A percentile compares a stretch with the other conserved stretches of the same genome.
Evolutionary conservation across 2,797 vertebrate genomes (phyloP).

Genomic region (Anguilla pacifica): DNA sequence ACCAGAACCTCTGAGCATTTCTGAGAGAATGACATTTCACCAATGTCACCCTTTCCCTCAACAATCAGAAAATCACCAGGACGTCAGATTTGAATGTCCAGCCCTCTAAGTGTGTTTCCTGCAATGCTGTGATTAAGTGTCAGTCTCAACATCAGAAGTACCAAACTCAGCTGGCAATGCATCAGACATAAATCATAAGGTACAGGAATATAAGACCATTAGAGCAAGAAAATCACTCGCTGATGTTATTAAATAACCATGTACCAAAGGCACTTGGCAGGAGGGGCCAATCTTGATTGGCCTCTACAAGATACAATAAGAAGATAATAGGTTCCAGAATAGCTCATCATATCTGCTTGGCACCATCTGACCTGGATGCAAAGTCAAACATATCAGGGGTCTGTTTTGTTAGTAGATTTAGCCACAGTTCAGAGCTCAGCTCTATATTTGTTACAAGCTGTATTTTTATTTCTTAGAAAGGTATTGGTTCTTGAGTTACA

Average conservation of each 20-base stretch:
- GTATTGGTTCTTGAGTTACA: too few relatives aligned
- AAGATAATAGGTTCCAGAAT: not conserved
- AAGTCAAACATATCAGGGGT: not conserved
- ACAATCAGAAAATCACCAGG: too few relatives aligned
- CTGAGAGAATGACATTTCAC: too few relatives aligned
- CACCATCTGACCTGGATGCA: not conserved
- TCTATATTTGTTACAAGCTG: too few relatives aligned
- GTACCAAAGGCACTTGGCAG: not conserved
- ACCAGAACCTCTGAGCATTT: too few relatives aligned
- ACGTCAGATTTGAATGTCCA: not conserved
- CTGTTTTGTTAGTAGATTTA: not conserved
- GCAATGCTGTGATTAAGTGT: not conserved
- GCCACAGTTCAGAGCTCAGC: too few relatives aligned
- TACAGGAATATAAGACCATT: not conserved
- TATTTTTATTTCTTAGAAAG: too few relatives aligned
- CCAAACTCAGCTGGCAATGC: not conserved
- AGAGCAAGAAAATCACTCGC: not conserved
- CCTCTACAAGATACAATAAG: not conserved
- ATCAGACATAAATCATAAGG: not conserved
- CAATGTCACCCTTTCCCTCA: too few relatives aligned
- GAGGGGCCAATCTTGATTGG: not conserved
- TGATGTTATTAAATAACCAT: not conserved
- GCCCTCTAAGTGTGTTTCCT: not conserved
- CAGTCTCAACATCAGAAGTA: not conserved
- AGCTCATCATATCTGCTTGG: not conserved